Evolutionary conservation across 2,113 vertebrate genomes (phyloP).

Genomic region (Gadus macrocephalus): DNA sequence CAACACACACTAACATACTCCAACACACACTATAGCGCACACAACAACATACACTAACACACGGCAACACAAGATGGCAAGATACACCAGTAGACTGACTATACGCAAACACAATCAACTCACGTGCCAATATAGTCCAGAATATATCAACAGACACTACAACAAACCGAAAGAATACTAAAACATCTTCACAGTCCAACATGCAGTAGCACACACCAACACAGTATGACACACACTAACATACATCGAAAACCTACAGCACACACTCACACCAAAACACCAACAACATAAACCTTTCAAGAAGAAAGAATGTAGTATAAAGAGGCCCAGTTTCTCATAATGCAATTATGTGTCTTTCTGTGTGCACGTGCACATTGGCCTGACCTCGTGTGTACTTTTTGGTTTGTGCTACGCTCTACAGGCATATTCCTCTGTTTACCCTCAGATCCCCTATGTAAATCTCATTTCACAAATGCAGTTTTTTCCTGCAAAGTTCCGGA

Average conservation of each 20-base stretch:
- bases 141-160: background rate
- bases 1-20: slow-evolving; percentile 15
- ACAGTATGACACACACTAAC: too few relatives aligned
- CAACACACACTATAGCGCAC: background rate
- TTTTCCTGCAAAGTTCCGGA: too few relatives aligned
- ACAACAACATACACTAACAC: slow-evolving; percentile 6
- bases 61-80: slow-evolving; percentile 1
- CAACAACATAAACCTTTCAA: slow-evolving; percentile 9
- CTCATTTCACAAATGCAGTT: too few relatives aligned
- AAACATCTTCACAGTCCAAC: slow-evolving; percentile 13
- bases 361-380: background rate
- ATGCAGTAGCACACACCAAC: background rate
- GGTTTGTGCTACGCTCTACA: slow-evolving; percentile 35
- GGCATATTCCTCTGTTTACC: slow-evolving; percentile 42
- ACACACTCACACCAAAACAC: background rate
- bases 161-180: background rate
- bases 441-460: slow-evolving; percentile 53
- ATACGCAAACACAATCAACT: too few relatives aligned
- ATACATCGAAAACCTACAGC: too few relatives aligned
- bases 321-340: slow-evolving; percentile 36
- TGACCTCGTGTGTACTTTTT: background rate
- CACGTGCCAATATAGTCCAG: background rate
- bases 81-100: background rate
- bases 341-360: slow-evolving; percentile 33
- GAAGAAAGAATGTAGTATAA: slow-evolving; percentile 21